Conservation (phyloP, 2,797 vertebrate species). For the Glossophaga mutica region DNA sequence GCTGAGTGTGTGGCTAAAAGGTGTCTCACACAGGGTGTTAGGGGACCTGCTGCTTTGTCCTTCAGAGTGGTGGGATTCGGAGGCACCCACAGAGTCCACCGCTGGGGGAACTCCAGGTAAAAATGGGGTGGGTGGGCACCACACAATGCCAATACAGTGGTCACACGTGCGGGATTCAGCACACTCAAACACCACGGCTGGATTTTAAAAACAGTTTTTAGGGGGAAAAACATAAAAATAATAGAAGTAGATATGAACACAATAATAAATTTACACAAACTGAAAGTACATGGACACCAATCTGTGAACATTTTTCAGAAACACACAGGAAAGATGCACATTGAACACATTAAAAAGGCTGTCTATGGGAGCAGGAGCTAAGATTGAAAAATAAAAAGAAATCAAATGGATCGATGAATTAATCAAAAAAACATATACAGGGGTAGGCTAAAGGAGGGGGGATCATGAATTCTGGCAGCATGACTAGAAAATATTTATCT, state of each 20-base stretch:
- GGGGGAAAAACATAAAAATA: neutral
- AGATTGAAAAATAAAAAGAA: neutral
- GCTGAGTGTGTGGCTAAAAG: neutral
- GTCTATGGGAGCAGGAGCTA: neutral
- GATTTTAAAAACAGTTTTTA: neutral
- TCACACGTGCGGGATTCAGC: neutral
- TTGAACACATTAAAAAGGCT: neutral
- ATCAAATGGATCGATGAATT: neutral
- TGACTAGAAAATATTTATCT: neutral
- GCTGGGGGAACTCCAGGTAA: neutral
- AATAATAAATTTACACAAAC: neutral
- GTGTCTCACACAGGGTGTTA: neutral
- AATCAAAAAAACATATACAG: neutral
- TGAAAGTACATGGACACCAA: neutral
- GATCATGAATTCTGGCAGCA: neutral
- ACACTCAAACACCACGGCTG: neutral
- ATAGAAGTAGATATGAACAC: neutral
- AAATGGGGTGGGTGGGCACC: neutral
- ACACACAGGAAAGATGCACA: neutral
- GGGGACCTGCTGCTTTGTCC: neutral
- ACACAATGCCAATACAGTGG: neutral
- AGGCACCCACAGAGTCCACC: neutral
- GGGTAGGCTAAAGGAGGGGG: accelerated
- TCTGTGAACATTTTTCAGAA: neutral
- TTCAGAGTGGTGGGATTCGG: neutral